phyloP scores from a whole-genome alignment of 1,140 invertebrate genomes.

The Drosophila hydei region DNA sequence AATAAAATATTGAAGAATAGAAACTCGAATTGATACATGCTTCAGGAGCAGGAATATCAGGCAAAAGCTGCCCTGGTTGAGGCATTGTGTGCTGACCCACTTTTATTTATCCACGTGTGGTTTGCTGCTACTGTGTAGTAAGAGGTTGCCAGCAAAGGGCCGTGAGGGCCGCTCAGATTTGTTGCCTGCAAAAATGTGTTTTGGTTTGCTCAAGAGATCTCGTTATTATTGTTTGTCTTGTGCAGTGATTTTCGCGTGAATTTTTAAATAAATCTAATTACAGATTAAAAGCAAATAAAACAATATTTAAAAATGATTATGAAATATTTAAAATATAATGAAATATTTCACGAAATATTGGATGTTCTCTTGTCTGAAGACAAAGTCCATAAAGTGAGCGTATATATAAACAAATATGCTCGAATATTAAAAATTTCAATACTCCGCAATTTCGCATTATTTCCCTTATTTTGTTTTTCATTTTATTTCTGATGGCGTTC shows the following conservation, averaged over 20 bases:
- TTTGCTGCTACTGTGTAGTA: not conserved
- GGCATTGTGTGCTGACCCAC: slow-evolving; percentile 6
- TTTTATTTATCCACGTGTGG: not conserved
- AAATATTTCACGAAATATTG: not conserved
- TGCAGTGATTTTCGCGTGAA: too few relatives aligned
- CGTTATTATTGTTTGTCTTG: too few relatives aligned
- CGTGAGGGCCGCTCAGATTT: too few relatives aligned
- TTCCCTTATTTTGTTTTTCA: not conserved
- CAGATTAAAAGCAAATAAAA: too few relatives aligned
- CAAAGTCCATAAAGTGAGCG: not conserved
- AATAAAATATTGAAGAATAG: slow-evolving; percentile 18
- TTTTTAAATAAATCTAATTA: not conserved
- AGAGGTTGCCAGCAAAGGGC: not conserved
- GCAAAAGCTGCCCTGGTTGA: slow-evolving; percentile 6
- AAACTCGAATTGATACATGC: not conserved
- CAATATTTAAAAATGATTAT: too few relatives aligned
- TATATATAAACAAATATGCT: not conserved
- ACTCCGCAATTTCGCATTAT: not conserved
- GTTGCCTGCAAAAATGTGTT: too few relatives aligned
- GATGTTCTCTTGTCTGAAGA: not conserved
- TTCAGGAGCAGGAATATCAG: slow-evolving; percentile 18
- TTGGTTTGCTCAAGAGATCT: too few relatives aligned
- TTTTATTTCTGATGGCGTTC: not conserved
- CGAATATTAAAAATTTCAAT: not conserved
- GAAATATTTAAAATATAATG: not conserved